These are phyloP conservation scores for Leucophenga maculata DNA, from an alignment of 2,888 invertebrate species.

Conservation along the genomic window DNA sequence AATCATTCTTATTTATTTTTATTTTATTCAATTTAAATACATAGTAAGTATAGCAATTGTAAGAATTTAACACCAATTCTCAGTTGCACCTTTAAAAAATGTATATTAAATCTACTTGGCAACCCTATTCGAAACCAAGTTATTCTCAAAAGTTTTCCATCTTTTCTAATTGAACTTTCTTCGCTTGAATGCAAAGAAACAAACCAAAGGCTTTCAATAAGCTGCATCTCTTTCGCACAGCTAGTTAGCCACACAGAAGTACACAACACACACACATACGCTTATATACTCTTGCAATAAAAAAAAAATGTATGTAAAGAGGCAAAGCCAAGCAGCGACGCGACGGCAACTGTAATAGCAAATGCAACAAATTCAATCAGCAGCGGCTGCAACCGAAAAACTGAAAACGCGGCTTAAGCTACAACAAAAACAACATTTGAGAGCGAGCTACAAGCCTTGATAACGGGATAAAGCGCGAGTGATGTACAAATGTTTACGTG, in stretches of 20 bases:
- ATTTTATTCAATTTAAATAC: too few relatives aligned
- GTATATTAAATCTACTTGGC: too few relatives aligned
- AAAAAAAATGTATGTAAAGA: conserved; percentile 17
- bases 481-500: neutral
- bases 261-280: neutral
- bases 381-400: conserved; percentile 1
- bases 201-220: too few relatives aligned
- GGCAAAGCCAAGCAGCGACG: neutral
- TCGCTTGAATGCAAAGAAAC: too few relatives aligned
- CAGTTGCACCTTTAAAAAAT: too few relatives aligned
- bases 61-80: too few relatives aligned
- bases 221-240: too few relatives aligned
- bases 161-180: too few relatives aligned
- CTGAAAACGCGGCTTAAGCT: conserved; percentile 20
- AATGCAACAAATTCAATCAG: neutral
- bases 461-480: conserved; percentile 22
- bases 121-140: too few relatives aligned
- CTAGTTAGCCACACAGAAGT: neutral
- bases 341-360: neutral
- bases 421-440: neutral
- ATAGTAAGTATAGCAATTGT: too few relatives aligned
- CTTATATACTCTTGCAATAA: conserved; percentile 8
- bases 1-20: too few relatives aligned
- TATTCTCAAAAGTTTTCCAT: too few relatives aligned
- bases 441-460: conserved; percentile 3